Percentiles rank a stretch among this genome's conserved stretches.
Conservation (phyloP, 2,888 invertebrate species). For the Drosophila setosimentum region DNA sequence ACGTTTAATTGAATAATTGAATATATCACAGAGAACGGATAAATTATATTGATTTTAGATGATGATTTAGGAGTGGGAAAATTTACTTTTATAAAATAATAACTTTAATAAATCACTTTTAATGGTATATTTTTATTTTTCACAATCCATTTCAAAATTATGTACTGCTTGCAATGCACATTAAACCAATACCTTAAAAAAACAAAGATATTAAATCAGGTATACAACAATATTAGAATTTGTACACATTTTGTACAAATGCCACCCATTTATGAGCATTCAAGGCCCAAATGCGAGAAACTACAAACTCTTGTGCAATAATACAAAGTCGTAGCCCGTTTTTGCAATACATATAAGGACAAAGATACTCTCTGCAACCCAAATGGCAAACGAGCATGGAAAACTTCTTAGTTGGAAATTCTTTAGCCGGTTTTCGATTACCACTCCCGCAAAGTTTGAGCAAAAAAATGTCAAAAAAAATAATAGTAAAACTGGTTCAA, state of each 20-base stretch:
- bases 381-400: slow-evolving; percentile 76
- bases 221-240: not conserved
- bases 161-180: not conserved
- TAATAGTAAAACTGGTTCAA: slow-evolving; percentile 69
- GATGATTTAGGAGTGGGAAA: not conserved
- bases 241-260: not conserved
- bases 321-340: slow-evolving; percentile 7
- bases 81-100: not conserved
- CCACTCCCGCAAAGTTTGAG: slow-evolving; percentile 64
- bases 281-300: not conserved
- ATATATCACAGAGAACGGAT: too few relatives aligned
- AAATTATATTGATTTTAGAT: not conserved
- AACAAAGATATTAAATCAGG: not conserved
- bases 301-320: slow-evolving; percentile 15
- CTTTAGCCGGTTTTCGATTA: slow-evolving; percentile 75
- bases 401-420: slow-evolving; percentile 74
- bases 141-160: not conserved
- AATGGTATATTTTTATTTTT: not conserved
- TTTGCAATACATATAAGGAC: slow-evolving; percentile 14
- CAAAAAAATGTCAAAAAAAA: slow-evolving; percentile 17
- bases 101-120: not conserved
- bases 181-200: not conserved
- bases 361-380: slow-evolving; percentile 23
- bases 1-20: not conserved
- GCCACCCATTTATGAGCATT: slow-evolving; percentile 1